Evolutionary conservation across 2,797 vertebrate genomes (phyloP).

Genomic region (Pseudochirops corinnae): DNA sequence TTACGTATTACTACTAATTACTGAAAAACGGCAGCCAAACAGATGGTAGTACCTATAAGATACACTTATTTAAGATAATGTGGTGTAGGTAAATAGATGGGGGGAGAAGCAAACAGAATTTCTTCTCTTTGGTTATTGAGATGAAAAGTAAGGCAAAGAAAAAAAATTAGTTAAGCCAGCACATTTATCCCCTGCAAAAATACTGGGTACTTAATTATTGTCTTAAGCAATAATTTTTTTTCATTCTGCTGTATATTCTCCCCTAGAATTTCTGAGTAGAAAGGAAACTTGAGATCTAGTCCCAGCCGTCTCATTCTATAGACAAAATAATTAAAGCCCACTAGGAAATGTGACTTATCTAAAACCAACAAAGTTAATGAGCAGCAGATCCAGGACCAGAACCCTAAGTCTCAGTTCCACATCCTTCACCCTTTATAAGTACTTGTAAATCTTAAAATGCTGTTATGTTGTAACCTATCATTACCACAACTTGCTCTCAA

Average conservation of each 20-base stretch:
- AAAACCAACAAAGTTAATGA: not conserved
- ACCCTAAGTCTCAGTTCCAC: not conserved
- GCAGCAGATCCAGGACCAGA: not conserved
- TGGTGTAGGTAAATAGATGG: not conserved
- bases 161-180: not conserved
- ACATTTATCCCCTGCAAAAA: not conserved
- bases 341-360: not conserved
- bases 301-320: not conserved
- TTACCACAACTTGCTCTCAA: conserved; percentile 30
- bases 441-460: not conserved
- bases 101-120: not conserved
- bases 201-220: not conserved
- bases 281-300: not conserved
- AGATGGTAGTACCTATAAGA: not conserved
- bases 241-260: not conserved
- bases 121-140: not conserved
- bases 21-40: not conserved
- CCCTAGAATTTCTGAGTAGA: not conserved
- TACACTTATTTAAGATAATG: not conserved
- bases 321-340: not conserved
- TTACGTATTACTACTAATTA: not conserved
- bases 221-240: not conserved
- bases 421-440: not conserved
- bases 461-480: not conserved
- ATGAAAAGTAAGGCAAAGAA: conserved; percentile 26